A percentile compares a stretch with the other conserved stretches of the same genome.
These are phyloP conservation scores for Phaenicophaeus curvirostris DNA, from an alignment of 2,797 vertebrate species.

Conservation along the genomic window DNA sequence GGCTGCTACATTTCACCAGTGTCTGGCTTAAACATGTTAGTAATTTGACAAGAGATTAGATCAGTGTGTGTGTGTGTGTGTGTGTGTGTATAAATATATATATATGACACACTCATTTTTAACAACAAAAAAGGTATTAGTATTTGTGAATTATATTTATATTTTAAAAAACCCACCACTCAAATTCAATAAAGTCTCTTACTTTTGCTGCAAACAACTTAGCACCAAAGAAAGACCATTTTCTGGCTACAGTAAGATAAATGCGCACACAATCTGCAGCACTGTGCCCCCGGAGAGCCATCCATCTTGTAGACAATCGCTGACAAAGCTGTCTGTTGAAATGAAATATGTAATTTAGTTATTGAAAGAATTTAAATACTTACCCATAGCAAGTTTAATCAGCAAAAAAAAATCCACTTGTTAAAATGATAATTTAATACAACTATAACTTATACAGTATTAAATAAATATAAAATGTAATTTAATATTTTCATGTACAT, in stretches of 20 bases:
- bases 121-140: not conserved
- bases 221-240: conserved; percentile 95
- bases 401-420: conserved; percentile 3
- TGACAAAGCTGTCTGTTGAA: conserved; percentile 88
- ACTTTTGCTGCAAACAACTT: conserved; percentile 93
- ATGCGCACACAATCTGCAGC: conserved; percentile 91
- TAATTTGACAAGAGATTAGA: not conserved
- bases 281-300: conserved; percentile 89
- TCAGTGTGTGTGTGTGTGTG: not conserved
- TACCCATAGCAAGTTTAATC: not conserved
- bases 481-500: not conserved
- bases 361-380: conserved; percentile 33
- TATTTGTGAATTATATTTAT: not conserved
- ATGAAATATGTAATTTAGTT: conserved; percentile 1
- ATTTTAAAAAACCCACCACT: accelerated
- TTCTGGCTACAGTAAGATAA: conserved; percentile 93
- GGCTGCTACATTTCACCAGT: not conserved
- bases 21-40: not conserved
- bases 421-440: conserved; percentile 11
- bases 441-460: not conserved
- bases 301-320: conserved; percentile 90
- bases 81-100: no score
- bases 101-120: not conserved
- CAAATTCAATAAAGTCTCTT: conserved; percentile 30
- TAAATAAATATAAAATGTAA: not conserved